Base-by-base conservation (phyloP, 1,140 invertebrate genomes). In the Listronotus oregonensis region DNA sequence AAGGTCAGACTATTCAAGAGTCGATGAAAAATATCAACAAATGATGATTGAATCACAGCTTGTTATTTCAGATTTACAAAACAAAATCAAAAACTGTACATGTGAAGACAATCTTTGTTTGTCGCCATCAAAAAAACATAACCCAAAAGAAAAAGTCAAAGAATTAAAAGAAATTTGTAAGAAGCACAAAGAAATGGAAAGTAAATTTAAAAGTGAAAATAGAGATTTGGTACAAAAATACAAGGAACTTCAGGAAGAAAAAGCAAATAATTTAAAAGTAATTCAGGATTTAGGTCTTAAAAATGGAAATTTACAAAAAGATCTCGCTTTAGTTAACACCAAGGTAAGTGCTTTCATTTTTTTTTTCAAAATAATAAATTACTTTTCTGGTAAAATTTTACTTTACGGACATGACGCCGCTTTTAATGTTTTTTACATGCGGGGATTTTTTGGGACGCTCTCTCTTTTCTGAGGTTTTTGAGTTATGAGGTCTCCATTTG, bases 151-250 rank as follows among this genome's bases (percentile, higher is more conserved):
- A 31, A 46, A 56, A 32, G n/a, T 64, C 46, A 64, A 43, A 56
- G 51, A 64, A 34, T 27, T 64, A 39, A 62, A 62, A 17, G n/a
- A 42, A 17, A 12, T 43, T 11, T 62, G 49, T 40, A 62, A 15
- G 8, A 47, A 52, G 5, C 15, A 42, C 3, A 62, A 52, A 42
- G 14, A 31, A 10, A 14, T 15, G 4, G 59, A 62, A 14, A 39
- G 31, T 5, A 10, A 43, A 18, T 31, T 52, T 11, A 52, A 31
- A 52, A 52, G 12, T 27, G 49, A 62, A 40, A 62, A 51, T 52
- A 43, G 14, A 15, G 12, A 21, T 40, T 62, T 62, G 21, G 5
- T 21, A 50, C 5, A 7, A 50, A 50, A 50, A 50, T 18, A 50
- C n/a, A 21, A 50, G 18, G 47, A 50, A n/a, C 18, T 21, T n/a